Base-by-base conservation (phyloP, 2,113 vertebrate species). In the Agapornis roseicollis region DNA sequence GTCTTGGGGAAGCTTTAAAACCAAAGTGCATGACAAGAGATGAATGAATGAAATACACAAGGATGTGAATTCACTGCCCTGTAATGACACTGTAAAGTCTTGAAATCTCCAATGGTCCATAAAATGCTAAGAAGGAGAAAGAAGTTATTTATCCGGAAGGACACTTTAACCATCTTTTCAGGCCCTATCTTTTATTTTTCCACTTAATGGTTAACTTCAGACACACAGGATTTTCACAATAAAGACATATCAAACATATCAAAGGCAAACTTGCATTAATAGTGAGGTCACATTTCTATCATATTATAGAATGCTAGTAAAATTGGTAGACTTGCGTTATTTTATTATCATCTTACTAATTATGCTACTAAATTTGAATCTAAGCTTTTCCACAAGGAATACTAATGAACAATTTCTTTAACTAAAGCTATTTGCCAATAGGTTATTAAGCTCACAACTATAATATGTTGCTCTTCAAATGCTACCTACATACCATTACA, bases 361-460 rank as follows among this genome's bases (percentile, higher is more conserved):
- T 87, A 47, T 56, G 33, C 61, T 82, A 79, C 64, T 88, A 89
- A 70, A 68, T 92, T 95, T 96, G 35, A 65, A 96, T 93, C 83
- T 81, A 81, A 96, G 66, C 14, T 61, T 89, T 90, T 35, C 63
- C 35, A 76, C 15, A 55, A 49, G 49, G 50, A 82, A 83, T 70
- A 73, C 46, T 81, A 96, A 95, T 60, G 50, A 91, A 31, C 33
- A 89, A 44, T 92, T 85, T 76, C 35, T 94, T 85, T 92, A 84
- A 89, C 44, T 60, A 55, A 80, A 89, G 55, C 37, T 70, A 64
- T 92, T 94, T 80, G 39, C 71, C 56, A 52, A 73, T 46, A 88
- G 49, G 80, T 90, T 71, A 94, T 80, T 58, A 80, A 66, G 72
- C 37, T 29, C 31, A 47, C 28, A 65, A 86, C 69, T 69, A 49